These are phyloP conservation scores for Selene dorsalis DNA, from an alignment of 2,797 vertebrate genomes.

Conservation along the genomic window DNA sequence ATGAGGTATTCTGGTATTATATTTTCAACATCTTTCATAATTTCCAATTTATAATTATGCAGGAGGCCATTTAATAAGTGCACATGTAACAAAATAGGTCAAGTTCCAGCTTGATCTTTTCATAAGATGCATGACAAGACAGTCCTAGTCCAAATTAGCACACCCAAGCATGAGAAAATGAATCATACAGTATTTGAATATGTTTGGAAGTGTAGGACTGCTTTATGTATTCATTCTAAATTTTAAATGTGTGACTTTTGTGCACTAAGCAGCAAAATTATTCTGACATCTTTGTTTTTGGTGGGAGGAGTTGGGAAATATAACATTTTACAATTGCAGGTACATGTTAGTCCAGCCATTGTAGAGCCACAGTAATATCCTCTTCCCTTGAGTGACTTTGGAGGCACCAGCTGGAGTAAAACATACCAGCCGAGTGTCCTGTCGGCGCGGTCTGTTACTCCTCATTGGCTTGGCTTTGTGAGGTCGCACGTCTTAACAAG, in stretches of 20 bases:
- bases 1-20: slow-evolving; percentile 76
- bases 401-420: slow-evolving; percentile 13
- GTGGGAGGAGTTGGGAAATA: slow-evolving; percentile 27
- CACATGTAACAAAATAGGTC: slow-evolving; percentile 74
- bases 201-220: slow-evolving; percentile 35
- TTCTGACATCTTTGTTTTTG: slow-evolving; percentile 34
- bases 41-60: slow-evolving; percentile 62
- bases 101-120: slow-evolving; percentile 89
- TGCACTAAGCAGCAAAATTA: slow-evolving; percentile 54
- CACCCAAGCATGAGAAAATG: slow-evolving; percentile 26
- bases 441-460: not conserved
- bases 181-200: slow-evolving; percentile 40
- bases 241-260: slow-evolving; percentile 44
- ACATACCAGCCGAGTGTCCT: slow-evolving; percentile 13
- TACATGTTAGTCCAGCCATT: slow-evolving; percentile 46
- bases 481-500: slow-evolving; percentile 85
- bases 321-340: slow-evolving; percentile 41
- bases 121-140: slow-evolving; percentile 34
- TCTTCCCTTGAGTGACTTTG: slow-evolving; percentile 26
- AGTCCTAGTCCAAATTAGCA: slow-evolving; percentile 39
- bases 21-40: slow-evolving; percentile 54
- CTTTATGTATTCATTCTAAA: slow-evolving; percentile 34
- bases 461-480: not conserved
- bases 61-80: slow-evolving; percentile 70
- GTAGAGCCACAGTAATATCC: slow-evolving; percentile 18